Percentiles rank a stretch among this genome's conserved stretches.
phyloP scores from a whole-genome alignment of 2,113 vertebrate species.

The Apaloderma vittatum region DNA sequence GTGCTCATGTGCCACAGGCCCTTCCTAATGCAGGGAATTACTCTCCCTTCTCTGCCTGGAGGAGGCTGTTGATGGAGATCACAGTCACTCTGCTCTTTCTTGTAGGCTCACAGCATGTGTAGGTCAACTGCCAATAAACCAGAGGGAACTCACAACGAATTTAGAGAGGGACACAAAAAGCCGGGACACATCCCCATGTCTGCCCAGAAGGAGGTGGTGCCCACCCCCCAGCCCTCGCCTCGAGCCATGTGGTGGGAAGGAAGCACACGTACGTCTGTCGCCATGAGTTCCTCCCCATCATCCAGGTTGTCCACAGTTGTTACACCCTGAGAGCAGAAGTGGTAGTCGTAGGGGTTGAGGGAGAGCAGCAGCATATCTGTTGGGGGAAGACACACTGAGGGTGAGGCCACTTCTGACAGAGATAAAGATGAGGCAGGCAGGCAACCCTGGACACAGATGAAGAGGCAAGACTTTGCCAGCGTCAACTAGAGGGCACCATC shows the following conservation, averaged over 20 bases:
- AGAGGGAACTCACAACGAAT: not conserved
- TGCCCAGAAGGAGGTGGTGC: not conserved
- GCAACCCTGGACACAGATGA: not conserved
- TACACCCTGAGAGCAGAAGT: constrained; percentile 95
- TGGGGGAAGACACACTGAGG: not conserved
- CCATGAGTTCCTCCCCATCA: constrained; percentile 89
- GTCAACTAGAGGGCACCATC: not conserved
- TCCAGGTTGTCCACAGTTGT: constrained; percentile 92
- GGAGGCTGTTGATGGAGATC: not conserved
- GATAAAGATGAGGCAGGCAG: not conserved
- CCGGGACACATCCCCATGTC: not conserved
- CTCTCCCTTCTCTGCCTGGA: not conserved
- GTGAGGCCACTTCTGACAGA: not conserved
- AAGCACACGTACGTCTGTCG: constrained; percentile 86
- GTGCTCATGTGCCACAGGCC: not conserved
- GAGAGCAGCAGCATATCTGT: constrained; percentile 95
- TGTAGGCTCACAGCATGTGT: not conserved
- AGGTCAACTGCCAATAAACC: not conserved
- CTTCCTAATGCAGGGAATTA: not conserved
- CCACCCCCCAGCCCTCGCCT: not conserved
- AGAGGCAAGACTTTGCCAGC: not conserved
- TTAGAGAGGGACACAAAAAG: not conserved
- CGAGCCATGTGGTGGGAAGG: not conserved
- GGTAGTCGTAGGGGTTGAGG: constrained; percentile 94
- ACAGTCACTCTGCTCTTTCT: not conserved